These are phyloP conservation scores for Nibea albiflora DNA, from an alignment of 2,113 vertebrate genomes.

Conservation along the genomic window DNA sequence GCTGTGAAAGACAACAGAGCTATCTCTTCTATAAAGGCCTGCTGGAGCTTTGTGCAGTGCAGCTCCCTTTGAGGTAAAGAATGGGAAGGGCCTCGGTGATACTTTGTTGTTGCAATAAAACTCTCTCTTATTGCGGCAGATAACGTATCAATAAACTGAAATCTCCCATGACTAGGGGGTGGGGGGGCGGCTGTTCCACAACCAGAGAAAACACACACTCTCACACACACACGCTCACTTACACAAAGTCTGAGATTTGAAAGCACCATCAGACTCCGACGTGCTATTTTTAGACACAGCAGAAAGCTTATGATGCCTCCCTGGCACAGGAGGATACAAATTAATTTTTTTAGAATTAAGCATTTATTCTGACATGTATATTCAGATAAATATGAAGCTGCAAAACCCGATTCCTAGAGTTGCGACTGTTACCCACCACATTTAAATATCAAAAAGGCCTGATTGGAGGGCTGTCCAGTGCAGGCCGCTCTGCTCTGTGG, in stretches of 20 bases:
- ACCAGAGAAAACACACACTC: conserved; percentile 2
- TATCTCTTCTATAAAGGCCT: conserved; percentile 57
- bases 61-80: conserved; percentile 65
- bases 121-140: conserved; percentile 53
- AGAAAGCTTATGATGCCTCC: conserved; percentile 17
- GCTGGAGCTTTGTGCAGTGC: conserved; percentile 53
- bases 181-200: background rate
- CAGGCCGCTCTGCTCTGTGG: conserved; percentile 35
- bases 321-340: conserved; percentile 2
- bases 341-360: background rate
- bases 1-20: conserved; percentile 79
- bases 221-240: background rate
- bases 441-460: conserved; percentile 4
- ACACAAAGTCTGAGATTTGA: conserved; percentile 5
- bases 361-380: background rate
- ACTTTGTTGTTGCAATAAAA: conserved; percentile 76
- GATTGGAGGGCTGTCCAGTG: conserved; percentile 15
- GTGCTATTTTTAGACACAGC: conserved; percentile 58
- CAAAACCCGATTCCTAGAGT: background rate
- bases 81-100: conserved; percentile 37
- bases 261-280: conserved; percentile 32
- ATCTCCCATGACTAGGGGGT: background rate
- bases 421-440: background rate
- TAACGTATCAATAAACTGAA: conserved; percentile 49
- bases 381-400: background rate